phyloP scores from a whole-genome alignment of 2,888 invertebrate species.

The Sarcophaga subvicina region DNA sequence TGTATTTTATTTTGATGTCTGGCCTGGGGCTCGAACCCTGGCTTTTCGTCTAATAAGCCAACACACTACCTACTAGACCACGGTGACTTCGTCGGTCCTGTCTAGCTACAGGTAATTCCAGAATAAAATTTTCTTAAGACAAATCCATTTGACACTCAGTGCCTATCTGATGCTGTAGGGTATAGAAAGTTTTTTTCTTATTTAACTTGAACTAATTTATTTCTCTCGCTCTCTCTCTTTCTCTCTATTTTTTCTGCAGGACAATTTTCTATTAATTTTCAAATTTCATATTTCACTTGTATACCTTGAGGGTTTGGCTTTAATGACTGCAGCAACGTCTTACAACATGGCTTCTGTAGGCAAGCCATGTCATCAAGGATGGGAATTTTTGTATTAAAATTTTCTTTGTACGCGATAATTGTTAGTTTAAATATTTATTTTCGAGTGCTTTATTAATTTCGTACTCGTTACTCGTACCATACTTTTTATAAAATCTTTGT shows the following conservation, averaged over 20 bases:
- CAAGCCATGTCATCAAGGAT: background rate
- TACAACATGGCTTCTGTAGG: background rate
- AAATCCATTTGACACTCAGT: too few species aligned
- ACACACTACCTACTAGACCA: too few species aligned
- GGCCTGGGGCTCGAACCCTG: too few species aligned
- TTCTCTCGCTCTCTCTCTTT: background rate
- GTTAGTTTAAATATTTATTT: background rate
- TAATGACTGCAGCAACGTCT: background rate
- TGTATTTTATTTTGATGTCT: too few species aligned
- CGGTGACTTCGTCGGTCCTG: too few species aligned
- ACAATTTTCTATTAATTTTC: background rate
- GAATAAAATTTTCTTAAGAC: too few species aligned
- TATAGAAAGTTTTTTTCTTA: background rate
- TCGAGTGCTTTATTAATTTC: background rate
- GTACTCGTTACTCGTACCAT: background rate
- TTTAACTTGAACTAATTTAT: constrained; percentile 23
- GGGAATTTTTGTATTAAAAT: background rate
- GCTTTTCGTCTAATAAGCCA: too few species aligned
- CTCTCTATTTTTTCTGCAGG: background rate
- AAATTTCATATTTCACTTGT: constrained; percentile 5
- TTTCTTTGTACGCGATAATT: background rate
- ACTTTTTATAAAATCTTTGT: too few species aligned
- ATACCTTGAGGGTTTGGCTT: background rate
- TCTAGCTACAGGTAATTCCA: too few species aligned
- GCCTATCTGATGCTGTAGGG: too few species aligned